A percentile compares a stretch with the other conserved stretches of the same genome.
phyloP scores from a whole-genome alignment of 2,888 invertebrate genomes.

The Sicus ferrugineus region DNA sequence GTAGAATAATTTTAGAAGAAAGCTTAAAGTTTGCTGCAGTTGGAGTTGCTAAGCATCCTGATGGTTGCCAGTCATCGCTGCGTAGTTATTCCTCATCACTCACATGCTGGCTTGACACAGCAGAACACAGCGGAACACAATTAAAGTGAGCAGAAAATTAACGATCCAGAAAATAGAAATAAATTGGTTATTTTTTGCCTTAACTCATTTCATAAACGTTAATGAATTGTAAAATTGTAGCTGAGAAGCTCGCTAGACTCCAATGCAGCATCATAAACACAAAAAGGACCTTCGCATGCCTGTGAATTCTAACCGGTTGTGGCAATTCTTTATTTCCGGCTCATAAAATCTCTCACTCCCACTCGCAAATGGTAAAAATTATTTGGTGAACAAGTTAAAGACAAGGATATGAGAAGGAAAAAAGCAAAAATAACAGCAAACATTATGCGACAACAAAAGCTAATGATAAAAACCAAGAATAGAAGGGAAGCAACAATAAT shows the following conservation, averaged over 20 bases:
- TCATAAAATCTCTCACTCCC: constrained; percentile 31
- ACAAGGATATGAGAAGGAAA: constrained; percentile 12
- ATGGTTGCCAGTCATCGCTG: neutral
- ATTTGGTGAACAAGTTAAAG: constrained; percentile 34
- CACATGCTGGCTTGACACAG: neutral
- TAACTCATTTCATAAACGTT: constrained; percentile 19
- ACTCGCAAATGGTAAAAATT: constrained; percentile 30
- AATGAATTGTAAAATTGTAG: constrained; percentile 24
- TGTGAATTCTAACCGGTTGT: too few relatives aligned
- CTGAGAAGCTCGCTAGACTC: neutral
- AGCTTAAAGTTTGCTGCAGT: too few relatives aligned
- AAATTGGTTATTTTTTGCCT: constrained; percentile 10
- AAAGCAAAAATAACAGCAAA: constrained; percentile 1
- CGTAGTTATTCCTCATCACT: neutral
- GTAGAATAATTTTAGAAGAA: too few relatives aligned
- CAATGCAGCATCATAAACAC: constrained; percentile 16
- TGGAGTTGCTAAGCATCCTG: neutral
- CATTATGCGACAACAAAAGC: neutral
- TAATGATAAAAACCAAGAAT: neutral
- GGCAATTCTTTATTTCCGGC: constrained; percentile 27
- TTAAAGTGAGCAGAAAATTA: neutral
- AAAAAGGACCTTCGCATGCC: too few relatives aligned
- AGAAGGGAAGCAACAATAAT: neutral
- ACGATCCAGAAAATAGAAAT: constrained; percentile 23
- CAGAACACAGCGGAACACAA: neutral